Conservation (phyloP, 2,888 invertebrate genomes). For the Hypena proboscidalis region DNA sequence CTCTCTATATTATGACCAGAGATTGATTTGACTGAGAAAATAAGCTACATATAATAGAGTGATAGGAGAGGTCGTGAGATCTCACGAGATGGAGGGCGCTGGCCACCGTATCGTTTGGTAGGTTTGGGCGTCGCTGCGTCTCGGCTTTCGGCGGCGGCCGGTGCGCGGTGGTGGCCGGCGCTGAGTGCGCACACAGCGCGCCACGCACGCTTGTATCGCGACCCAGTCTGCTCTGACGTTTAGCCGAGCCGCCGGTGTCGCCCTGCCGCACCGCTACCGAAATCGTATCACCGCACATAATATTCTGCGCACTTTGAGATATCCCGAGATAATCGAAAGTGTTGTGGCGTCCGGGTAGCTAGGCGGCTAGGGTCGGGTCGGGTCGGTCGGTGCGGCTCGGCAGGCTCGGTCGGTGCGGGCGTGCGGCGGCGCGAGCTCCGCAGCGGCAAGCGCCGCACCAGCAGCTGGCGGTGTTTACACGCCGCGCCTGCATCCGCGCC, state of each 20-base stretch:
- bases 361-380: constrained; percentile 36
- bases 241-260: constrained; percentile 77
- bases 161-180: constrained; percentile 73
- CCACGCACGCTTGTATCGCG: constrained; percentile 79
- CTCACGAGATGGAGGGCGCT: constrained; percentile 65
- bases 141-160: constrained; percentile 74
- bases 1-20: constrained; percentile 23
- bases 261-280: constrained; percentile 58
- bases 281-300: constrained; percentile 60
- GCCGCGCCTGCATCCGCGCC: constrained; percentile 66
- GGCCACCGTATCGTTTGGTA: constrained; percentile 70
- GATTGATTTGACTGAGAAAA: constrained; percentile 30
- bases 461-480: constrained; percentile 82
- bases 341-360: constrained; percentile 40
- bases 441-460: constrained; percentile 52
- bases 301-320: constrained; percentile 69
- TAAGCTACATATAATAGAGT: constrained; percentile 27
- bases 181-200: constrained; percentile 74
- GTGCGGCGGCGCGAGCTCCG: constrained; percentile 48
- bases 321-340: constrained; percentile 47
- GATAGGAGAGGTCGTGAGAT: constrained; percentile 26
- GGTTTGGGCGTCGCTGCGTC: constrained; percentile 84
- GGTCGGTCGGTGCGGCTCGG: constrained; percentile 34
- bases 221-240: constrained; percentile 83
- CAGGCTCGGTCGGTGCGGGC: constrained; percentile 38